phyloP scores from a whole-genome alignment of 1,140 invertebrate genomes.

The Cotesia vestalis region DNA sequence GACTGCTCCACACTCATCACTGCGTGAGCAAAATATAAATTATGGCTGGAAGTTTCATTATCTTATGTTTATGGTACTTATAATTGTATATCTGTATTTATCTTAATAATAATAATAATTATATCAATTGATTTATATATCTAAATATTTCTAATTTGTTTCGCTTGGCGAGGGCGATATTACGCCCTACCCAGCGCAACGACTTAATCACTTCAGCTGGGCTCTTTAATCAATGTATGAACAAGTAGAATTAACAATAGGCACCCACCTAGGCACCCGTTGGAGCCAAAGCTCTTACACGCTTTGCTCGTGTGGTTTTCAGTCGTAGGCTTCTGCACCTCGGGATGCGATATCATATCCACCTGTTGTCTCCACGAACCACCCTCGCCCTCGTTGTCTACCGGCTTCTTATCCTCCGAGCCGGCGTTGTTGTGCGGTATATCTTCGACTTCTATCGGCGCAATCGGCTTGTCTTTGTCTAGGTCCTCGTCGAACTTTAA shows the following conservation, averaged over 20 bases:
- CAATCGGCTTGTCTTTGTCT: slow-evolving; percentile 51
- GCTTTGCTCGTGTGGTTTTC: slow-evolving; percentile 56
- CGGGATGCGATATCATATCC: slow-evolving; percentile 57
- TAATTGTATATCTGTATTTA: too few species aligned
- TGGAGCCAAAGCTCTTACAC: slow-evolving; percentile 47
- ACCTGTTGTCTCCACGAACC: slow-evolving; percentile 58
- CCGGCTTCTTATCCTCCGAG: slow-evolving; percentile 48
- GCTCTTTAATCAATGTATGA: slow-evolving; percentile 46
- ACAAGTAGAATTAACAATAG: slow-evolving; percentile 61
- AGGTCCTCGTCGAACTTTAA: slow-evolving; percentile 61
- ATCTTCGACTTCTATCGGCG: slow-evolving; percentile 38
- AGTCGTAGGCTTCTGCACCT: slow-evolving; percentile 56
- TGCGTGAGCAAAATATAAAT: too few species aligned
- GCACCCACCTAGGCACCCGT: slow-evolving; percentile 63
- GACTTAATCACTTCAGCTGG: slow-evolving; percentile 39
- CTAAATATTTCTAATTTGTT: too few species aligned
- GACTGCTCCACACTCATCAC: too few species aligned
- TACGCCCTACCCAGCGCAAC: too few species aligned
- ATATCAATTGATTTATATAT: too few species aligned
- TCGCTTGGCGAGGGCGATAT: too few species aligned
- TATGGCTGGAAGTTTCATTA: too few species aligned
- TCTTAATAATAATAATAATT: too few species aligned
- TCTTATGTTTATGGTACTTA: too few species aligned
- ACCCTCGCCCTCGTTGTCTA: slow-evolving; percentile 50
- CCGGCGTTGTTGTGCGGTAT: slow-evolving; percentile 40